Evolutionary conservation across 2,888 invertebrate species (phyloP).

Genomic region (Mythimna ferrago): DNA sequence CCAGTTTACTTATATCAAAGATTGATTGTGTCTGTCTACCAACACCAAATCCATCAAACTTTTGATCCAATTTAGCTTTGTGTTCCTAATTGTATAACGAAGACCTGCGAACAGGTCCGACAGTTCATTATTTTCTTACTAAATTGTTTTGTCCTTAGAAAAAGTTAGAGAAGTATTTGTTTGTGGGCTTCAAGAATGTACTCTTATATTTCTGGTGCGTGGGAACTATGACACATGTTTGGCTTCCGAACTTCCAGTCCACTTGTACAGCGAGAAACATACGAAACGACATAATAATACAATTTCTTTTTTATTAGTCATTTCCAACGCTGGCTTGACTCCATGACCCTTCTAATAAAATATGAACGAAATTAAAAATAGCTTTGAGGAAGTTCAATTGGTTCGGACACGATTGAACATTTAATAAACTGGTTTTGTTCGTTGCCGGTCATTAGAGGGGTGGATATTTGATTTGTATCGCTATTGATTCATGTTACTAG

Average conservation of each 20-base stretch:
- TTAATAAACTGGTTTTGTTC: constrained; percentile 17
- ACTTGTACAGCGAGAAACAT: not conserved
- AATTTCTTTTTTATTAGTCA: not conserved
- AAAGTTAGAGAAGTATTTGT: not conserved
- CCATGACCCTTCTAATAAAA: constrained; percentile 12
- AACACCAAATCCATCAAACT: not conserved
- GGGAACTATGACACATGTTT: constrained; percentile 19
- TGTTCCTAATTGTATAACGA: not conserved
- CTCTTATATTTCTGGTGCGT: not conserved
- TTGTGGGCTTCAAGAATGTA: not conserved
- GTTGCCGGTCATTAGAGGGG: constrained; percentile 9
- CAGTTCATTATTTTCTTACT: not conserved
- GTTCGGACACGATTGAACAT: constrained; percentile 24
- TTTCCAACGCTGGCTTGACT: constrained; percentile 4
- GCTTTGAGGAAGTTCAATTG: constrained; percentile 21
- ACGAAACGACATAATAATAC: not conserved
- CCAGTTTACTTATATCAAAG: not conserved
- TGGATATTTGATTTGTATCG: constrained; percentile 18
- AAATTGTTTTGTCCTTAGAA: not conserved
- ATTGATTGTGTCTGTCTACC: not conserved
- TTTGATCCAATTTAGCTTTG: not conserved
- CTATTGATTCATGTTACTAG: constrained; percentile 17
- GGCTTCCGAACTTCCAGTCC: constrained; percentile 1
- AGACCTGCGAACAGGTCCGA: not conserved
- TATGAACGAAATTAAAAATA: constrained; percentile 20